These are phyloP conservation scores for Leptinotarsa juncta DNA, from an alignment of 2,888 invertebrate species.

Conservation along the genomic window DNA sequence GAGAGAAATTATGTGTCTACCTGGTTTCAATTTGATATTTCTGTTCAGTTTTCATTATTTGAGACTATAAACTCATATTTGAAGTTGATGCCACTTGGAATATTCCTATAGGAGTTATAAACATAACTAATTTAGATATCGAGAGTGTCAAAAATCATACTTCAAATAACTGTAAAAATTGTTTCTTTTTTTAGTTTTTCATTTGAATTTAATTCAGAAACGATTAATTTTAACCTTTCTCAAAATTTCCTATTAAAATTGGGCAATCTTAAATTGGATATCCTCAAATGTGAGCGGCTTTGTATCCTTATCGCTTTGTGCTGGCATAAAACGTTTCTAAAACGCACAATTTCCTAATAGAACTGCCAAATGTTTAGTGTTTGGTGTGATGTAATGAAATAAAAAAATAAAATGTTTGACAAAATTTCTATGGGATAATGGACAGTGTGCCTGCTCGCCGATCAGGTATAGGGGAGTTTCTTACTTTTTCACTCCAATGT, in stretches of 20 bases:
- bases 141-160: no score
- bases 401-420: background rate
- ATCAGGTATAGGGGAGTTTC: background rate
- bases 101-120: no score
- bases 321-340: constrained; percentile 32
- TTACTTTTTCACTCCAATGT: background rate
- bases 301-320: constrained; percentile 30
- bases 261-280: background rate
- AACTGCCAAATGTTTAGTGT: constrained; percentile 29
- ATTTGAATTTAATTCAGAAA: background rate
- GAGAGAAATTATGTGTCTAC: no score
- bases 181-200: background rate
- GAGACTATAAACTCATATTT: no score
- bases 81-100: no score
- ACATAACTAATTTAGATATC: no score
- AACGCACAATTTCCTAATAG: constrained; percentile 30
- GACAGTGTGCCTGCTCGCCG: background rate
- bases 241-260: background rate
- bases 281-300: background rate
- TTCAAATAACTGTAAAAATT: no score
- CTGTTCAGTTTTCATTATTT: no score
- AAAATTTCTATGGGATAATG: background rate
- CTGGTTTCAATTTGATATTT: no score
- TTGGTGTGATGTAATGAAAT: constrained; percentile 1
- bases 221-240: background rate